Conservation (phyloP, 2,797 vertebrate genomes). For the Arrhamphus sclerolepis region DNA sequence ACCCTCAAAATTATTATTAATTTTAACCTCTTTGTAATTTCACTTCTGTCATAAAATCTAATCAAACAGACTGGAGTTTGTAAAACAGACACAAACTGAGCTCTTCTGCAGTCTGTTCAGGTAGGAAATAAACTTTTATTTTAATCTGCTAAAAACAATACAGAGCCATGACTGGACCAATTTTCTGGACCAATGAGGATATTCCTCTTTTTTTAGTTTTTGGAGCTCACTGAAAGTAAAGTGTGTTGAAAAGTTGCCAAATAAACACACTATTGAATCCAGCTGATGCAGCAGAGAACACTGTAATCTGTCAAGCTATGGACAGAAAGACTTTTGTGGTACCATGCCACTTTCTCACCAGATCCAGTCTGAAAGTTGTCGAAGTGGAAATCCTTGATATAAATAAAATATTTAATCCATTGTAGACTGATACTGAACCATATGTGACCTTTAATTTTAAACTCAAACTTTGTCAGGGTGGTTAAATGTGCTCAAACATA, state of each 20-base stretch:
- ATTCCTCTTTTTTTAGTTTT: conserved; percentile 26
- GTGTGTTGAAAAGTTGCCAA: conserved; percentile 37
- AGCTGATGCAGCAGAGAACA: background rate
- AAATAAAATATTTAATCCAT: conserved; percentile 29
- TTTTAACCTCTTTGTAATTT: conserved; percentile 30
- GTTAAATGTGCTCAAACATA: conserved; percentile 55
- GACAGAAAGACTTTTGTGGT: conserved; percentile 28
- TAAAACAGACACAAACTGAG: conserved; percentile 18
- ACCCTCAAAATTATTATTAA: background rate
- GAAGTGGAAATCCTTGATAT: conserved; percentile 33
- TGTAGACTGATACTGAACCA: conserved; percentile 44
- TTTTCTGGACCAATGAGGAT: conserved; percentile 34
- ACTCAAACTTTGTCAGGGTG: conserved; percentile 54
- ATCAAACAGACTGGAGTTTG: conserved; percentile 3
- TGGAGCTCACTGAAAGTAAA: conserved; percentile 38
- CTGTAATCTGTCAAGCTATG: conserved; percentile 27
- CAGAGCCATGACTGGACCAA: background rate
- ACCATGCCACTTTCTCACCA: conserved; percentile 19
- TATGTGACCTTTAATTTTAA: conserved; percentile 56
- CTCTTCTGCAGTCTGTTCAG: background rate
- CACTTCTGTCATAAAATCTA: conserved; percentile 22
- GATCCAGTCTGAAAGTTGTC: conserved; percentile 31
- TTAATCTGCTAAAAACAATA: background rate
- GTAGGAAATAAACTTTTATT: background rate
- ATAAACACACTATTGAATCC: conserved; percentile 40